Conservation (phyloP, 2,888 invertebrate species). For the Scaptomyza cyrtandrae region DNA sequence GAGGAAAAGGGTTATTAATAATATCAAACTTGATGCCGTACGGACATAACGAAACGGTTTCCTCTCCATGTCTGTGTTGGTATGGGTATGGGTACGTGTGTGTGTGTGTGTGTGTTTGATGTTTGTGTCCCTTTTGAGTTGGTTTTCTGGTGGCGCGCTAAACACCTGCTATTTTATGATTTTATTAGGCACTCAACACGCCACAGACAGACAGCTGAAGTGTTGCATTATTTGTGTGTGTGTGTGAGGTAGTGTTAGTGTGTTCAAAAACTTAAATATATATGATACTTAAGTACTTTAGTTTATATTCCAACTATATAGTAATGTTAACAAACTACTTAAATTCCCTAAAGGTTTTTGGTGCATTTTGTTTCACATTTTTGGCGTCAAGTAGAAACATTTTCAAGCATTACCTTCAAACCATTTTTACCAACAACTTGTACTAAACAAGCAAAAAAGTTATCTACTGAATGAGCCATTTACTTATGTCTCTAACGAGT, state of each 20-base stretch:
- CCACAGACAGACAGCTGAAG: conserved; percentile 33
- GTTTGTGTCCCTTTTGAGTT: conserved; percentile 30
- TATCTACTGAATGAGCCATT: too few species aligned
- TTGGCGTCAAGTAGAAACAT: too few species aligned
- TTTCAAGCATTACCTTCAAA: too few species aligned
- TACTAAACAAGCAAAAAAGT: too few species aligned
- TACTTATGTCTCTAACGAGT: too few species aligned
- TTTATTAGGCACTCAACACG: conserved; percentile 75
- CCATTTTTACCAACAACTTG: too few species aligned
- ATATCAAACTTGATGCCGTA: conserved; percentile 69
- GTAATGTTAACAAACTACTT: too few species aligned
- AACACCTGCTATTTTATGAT: conserved; percentile 72
- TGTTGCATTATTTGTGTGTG: neutral
- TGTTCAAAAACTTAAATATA: neutral
- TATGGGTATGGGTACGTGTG: conserved; percentile 20
- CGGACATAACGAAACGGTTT: conserved; percentile 39
- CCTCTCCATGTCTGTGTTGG: too few species aligned
- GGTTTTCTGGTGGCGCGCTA: conserved; percentile 48
- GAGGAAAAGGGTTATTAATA: conserved; percentile 75
- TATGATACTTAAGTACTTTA: neutral
- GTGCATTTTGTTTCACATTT: too few species aligned
- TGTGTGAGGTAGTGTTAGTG: neutral
- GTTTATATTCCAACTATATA: neutral
- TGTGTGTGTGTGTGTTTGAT: conserved; percentile 5
- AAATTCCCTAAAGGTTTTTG: neutral